Evolutionary conservation across 1,140 invertebrate genomes (phyloP), one percentile per base, ranked within the genome.

Genomic region (Pomacea maculata): DNA sequence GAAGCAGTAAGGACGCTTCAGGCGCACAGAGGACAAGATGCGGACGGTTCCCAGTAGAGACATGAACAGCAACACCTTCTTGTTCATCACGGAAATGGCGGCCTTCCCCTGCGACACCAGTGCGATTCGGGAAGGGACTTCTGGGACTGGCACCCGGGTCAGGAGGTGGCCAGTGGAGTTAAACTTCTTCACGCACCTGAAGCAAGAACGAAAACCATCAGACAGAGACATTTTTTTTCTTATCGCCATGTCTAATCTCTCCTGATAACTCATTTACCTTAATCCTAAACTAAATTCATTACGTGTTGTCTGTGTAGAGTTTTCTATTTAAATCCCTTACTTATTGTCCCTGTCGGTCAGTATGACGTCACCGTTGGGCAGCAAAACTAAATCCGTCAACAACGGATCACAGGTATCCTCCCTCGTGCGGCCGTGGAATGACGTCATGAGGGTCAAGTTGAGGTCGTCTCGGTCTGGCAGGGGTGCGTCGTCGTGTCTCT

Each of bases 331-430:
- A 45, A 45, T 34, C 6, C 67, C 76, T 54, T 25, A 78, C 78
- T 80, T 81, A 78, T 83, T 83, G 70, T 83, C 83, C 45, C 83
- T 12, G 52, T 83, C 83, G n/a, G 83, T 82, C 0, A 83, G n/a
- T 8, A 83, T 83, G 74, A 83, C 78, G 78, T 83, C 83, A 64
- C 80, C 83, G 65, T 75, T 79, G 34, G 78, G 65, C 29, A 83
- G 75, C 70, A 83, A 72, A n/a, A 81, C 55, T 4, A 81, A 29
- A 68, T 83, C 83, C 1, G 83, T 83, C 45, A 83, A 61, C 25
- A 83, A 68, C 4, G 83, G 83, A 0, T 81, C 80, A 25, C 70
- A 72, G 14, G 54, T 70, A 78, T 83, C 83, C 17, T 83, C 83
- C 1, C 83, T 73, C 1, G 80, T 54, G 15, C 78, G 71, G 15